Conservation (phyloP, 2,888 invertebrate genomes). For the Diadegma fenestrale region DNA sequence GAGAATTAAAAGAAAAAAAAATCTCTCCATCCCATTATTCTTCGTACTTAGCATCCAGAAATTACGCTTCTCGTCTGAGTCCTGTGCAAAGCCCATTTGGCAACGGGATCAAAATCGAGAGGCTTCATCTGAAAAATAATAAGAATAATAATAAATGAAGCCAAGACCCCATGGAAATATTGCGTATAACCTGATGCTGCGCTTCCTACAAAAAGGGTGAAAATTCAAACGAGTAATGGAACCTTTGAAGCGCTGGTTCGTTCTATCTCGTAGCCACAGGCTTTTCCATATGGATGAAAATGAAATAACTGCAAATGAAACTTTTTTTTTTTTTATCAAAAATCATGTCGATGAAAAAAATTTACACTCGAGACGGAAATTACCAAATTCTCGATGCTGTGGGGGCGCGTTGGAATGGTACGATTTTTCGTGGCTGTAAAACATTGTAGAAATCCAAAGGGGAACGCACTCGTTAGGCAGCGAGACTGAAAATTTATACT, state of each 20-base stretch:
- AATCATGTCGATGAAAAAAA: background rate
- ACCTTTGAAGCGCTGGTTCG: conserved; percentile 57
- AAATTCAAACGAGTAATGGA: conserved; percentile 52
- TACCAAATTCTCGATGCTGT: background rate
- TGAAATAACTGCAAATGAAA: background rate
- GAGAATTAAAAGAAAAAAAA: background rate
- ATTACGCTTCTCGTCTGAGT: background rate
- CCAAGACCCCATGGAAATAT: conserved; percentile 38
- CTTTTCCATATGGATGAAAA: conserved; percentile 11
- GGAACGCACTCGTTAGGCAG: background rate
- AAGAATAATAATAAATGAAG: conserved; percentile 24
- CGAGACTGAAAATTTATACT: background rate
- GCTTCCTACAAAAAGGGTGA: conserved; percentile 41
- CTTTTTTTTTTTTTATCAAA: background rate
- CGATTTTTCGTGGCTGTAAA: background rate
- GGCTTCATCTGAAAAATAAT: conserved; percentile 40
- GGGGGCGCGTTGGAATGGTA: background rate
- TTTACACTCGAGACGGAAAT: background rate
- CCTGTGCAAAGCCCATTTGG: conserved; percentile 20
- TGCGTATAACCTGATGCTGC: conserved; percentile 35
- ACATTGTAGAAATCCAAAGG: background rate
- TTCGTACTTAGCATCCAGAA: background rate
- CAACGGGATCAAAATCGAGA: conserved; percentile 47
- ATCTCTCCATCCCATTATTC: background rate
- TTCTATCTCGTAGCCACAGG: conserved; percentile 46